Evolutionary conservation across 2,797 vertebrate species (phyloP).

Genomic region (Gymnopithys bicolor): DNA sequence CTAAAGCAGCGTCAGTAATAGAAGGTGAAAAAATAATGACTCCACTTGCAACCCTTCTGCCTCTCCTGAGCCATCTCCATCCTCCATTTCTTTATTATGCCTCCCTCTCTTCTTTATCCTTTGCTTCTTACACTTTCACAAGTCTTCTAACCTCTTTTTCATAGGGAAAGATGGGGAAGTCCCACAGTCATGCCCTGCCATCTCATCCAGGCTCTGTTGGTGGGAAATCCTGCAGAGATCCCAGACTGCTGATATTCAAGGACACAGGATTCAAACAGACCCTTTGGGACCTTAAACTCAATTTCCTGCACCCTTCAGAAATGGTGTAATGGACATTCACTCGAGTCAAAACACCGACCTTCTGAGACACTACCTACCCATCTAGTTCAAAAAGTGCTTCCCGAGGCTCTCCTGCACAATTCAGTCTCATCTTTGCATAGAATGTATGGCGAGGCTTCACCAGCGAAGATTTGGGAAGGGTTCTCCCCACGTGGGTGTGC

Average conservation of each 20-base stretch:
- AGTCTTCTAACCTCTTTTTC: neutral
- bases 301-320: neutral
- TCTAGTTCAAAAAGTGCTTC: neutral
- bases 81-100: neutral
- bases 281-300: neutral
- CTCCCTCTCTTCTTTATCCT: neutral
- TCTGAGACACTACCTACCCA: neutral
- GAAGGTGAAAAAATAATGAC: neutral
- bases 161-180: neutral
- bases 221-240: neutral
- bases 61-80: neutral
- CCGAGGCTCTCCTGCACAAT: neutral
- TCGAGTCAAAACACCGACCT: neutral
- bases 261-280: neutral
- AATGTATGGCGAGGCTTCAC: too few relatives aligned
- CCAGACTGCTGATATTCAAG: accelerated
- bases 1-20: neutral
- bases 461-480: too few relatives aligned
- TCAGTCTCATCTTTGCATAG: neutral
- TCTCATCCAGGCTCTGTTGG: neutral
- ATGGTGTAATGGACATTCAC: neutral
- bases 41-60: neutral
- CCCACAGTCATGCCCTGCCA: accelerated
- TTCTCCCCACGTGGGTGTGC: too few relatives aligned
- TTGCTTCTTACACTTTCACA: neutral